phyloP scores from a whole-genome alignment of 2,888 invertebrate genomes.

The Scaptomyza cyrtandrae region DNA sequence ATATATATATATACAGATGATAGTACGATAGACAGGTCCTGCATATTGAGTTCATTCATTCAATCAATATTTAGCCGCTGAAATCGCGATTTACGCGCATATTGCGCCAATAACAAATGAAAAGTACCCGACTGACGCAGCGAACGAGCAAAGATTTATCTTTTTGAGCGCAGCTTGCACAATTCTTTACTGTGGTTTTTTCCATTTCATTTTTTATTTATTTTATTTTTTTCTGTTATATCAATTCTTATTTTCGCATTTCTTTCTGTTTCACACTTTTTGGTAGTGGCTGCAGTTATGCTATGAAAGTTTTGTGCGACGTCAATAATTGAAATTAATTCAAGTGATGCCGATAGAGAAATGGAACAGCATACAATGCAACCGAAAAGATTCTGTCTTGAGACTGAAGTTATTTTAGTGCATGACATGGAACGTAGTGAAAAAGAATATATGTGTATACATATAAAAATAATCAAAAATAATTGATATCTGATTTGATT shows the following conservation, averaged over 20 bases:
- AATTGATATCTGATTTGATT: no score
- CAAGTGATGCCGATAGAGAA: conserved; percentile 14
- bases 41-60: conserved; percentile 74
- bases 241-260: conserved; percentile 12
- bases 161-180: conserved; percentile 47
- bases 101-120: conserved; percentile 78
- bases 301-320: conserved; percentile 15
- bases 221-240: conserved; percentile 21
- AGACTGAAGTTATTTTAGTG: conserved; percentile 8
- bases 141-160: conserved; percentile 57
- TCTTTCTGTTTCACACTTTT: conserved; percentile 11
- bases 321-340: conserved; percentile 47
- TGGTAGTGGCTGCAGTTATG: conserved; percentile 6
- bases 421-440: not conserved
- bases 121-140: conserved; percentile 59
- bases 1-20: conserved; percentile 33
- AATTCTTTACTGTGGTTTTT: conserved; percentile 25
- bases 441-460: no score
- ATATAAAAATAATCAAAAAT: no score
- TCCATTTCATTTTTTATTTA: not conserved
- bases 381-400: not conserved
- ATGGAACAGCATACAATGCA: not conserved
- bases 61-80: conserved; percentile 75
- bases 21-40: conserved; percentile 28
- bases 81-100: conserved; percentile 79